Evolutionary conservation across 2,888 invertebrate genomes (phyloP).

Genomic region (Patella caerulea): DNA sequence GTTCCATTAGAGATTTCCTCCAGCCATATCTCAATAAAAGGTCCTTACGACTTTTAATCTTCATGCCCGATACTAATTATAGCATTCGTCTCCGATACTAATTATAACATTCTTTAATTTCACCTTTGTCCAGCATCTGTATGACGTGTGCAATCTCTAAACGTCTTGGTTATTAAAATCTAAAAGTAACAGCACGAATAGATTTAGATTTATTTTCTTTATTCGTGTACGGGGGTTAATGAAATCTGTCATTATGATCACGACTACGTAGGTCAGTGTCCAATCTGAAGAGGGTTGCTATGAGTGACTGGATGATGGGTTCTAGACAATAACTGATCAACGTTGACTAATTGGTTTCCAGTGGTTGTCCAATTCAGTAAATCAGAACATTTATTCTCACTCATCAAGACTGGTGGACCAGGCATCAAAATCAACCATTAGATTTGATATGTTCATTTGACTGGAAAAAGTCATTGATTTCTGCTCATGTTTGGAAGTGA

Average conservation of each 20-base stretch:
- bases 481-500: not conserved
- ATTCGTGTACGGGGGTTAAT: not conserved
- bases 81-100: no score
- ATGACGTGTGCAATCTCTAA: no score
- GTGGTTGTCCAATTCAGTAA: not conserved
- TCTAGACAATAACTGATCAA: slow-evolving; percentile 10
- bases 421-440: slow-evolving; percentile 5
- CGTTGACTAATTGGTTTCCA: not conserved
- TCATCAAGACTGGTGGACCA: not conserved
- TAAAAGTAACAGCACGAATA: no score
- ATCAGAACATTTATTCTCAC: slow-evolving; percentile 3
- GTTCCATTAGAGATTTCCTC: no score
- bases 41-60: no score
- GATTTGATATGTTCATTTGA: not conserved
- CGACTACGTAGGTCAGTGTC: not conserved
- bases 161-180: no score
- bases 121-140: no score
- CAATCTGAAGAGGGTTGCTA: not conserved
- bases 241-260: slow-evolving; percentile 9
- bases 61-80: no score
- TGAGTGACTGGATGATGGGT: slow-evolving; percentile 5
- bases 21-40: no score
- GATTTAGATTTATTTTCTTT: no score
- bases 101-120: no score
- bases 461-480: not conserved